phyloP scores from a whole-genome alignment of 1,140 invertebrate genomes.

The Aphaenogaster rudis region DNA sequence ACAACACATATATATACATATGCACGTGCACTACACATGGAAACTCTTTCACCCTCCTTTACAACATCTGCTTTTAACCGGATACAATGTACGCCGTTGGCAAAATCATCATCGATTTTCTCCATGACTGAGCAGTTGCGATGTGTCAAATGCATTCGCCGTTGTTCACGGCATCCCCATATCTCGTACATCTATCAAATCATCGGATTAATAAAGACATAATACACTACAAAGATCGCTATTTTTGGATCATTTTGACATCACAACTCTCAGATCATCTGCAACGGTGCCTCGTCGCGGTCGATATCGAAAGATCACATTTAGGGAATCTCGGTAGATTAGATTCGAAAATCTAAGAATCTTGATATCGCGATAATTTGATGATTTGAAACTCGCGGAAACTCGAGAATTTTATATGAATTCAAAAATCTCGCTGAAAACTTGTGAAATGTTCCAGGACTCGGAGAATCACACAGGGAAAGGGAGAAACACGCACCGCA shows the following conservation, averaged over 20 bases:
- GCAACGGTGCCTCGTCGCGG: background rate
- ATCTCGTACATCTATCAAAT: background rate
- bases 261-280: background rate
- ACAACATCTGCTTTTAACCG: background rate
- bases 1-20: background rate
- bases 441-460: background rate
- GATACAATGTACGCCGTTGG: background rate
- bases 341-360: background rate
- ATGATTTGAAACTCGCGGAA: background rate
- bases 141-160: background rate
- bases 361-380: background rate
- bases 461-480: background rate
- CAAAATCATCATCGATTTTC: background rate
- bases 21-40: background rate
- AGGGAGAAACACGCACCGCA: slow-evolving; percentile 62
- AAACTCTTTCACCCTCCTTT: background rate
- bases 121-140: background rate
- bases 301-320: background rate
- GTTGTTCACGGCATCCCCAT: background rate
- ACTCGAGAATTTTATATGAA: background rate
- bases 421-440: background rate
- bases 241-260: background rate
- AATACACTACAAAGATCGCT: slow-evolving; percentile 6
- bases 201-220: background rate
- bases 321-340: background rate